Percentiles rank a stretch among this genome's conserved stretches.
Conservation (phyloP, 1,140 invertebrate species). For the Drosophila erecta region DNA sequence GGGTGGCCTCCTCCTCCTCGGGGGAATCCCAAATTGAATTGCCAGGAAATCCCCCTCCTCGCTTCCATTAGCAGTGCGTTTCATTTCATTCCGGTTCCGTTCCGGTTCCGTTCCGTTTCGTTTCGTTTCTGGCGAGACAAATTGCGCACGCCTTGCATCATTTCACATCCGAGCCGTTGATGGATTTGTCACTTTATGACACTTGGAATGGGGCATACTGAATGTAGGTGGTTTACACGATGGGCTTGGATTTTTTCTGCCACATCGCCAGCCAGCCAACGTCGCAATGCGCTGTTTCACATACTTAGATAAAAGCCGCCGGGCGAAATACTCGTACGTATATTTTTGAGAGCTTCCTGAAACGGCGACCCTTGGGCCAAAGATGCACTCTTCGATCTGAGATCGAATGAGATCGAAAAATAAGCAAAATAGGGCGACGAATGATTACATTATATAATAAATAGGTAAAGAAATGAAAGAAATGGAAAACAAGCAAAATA, state of each 20-base stretch:
- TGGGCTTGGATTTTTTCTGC: background rate
- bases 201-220: conserved; percentile 22
- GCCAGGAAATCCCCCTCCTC: background rate
- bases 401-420: conserved; percentile 5
- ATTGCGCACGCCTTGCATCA: conserved; percentile 66
- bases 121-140: conserved; percentile 60
- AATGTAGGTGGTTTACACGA: background rate
- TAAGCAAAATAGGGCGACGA: background rate
- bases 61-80: conserved; percentile 1
- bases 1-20: conserved; percentile 13
- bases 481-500: too few species aligned
- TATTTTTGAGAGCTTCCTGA: conserved; percentile 9
- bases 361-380: background rate
- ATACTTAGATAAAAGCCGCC: background rate
- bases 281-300: conserved; percentile 43
- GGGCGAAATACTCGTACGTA: conserved; percentile 4
- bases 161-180: conserved; percentile 68
- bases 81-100: conserved; percentile 25
- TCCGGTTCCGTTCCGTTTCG: conserved; percentile 5
- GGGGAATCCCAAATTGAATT: conserved; percentile 20
- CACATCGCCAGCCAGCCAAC: conserved; percentile 16
- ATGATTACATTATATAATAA: too few species aligned
- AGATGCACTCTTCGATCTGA: conserved; percentile 28
- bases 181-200: conserved; percentile 75
- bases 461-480: too few species aligned